These are phyloP conservation scores for Callorhinus ursinus DNA, from an alignment of 2,113 vertebrate species.

Conservation along the genomic window DNA sequence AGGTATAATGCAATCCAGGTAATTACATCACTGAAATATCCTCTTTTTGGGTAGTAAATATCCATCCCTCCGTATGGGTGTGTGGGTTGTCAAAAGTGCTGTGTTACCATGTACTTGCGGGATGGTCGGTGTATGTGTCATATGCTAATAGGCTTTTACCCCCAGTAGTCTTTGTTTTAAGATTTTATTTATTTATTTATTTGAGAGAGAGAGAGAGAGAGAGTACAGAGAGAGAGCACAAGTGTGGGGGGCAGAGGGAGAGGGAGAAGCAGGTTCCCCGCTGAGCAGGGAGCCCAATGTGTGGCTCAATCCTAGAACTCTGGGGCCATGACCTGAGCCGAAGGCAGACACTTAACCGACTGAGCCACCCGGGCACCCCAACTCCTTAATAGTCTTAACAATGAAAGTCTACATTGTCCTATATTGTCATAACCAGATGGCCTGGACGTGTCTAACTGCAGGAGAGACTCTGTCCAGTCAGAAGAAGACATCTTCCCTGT, in stretches of 20 bases:
- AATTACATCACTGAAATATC: background rate
- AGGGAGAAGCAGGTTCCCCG: background rate
- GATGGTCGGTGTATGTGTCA: background rate
- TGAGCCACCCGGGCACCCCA: background rate
- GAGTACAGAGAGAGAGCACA: background rate
- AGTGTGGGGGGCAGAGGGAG: background rate
- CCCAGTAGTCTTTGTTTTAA: background rate
- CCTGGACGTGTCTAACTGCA: background rate
- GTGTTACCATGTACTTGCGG: background rate
- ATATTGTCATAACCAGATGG: background rate
- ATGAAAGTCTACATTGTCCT: background rate
- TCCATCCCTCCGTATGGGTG: background rate
- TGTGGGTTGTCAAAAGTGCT: background rate
- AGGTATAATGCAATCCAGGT: background rate
- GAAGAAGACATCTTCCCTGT: background rate
- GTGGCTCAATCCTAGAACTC: background rate
- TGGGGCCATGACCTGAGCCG: background rate
- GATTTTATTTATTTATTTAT: background rate
- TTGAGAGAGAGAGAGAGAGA: background rate
- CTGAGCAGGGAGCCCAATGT: background rate
- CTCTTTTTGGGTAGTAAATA: background rate
- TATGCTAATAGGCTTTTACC: background rate
- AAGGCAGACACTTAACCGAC: background rate
- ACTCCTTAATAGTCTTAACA: background rate
- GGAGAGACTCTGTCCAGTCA: background rate